A percentile compares a stretch with the other conserved stretches of the same genome.
phyloP scores from a whole-genome alignment of 2,797 vertebrate species.

The Vireo griseus region DNA sequence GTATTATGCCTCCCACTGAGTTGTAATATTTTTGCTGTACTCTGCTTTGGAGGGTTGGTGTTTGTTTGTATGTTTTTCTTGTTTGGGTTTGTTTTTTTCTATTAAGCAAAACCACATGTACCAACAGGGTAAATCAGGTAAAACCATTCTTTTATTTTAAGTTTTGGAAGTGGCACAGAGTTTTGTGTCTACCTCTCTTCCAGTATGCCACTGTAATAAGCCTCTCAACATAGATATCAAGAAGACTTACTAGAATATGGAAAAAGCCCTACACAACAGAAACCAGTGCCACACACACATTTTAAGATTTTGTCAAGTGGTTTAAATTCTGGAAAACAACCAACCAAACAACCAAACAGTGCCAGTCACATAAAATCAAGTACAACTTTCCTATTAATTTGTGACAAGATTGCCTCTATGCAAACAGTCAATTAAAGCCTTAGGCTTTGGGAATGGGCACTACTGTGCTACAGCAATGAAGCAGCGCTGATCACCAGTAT shows the following conservation, averaged over 20 bases:
- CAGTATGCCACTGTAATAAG: not conserved
- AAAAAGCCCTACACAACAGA: not conserved
- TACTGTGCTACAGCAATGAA: not conserved
- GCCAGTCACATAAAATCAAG: not conserved
- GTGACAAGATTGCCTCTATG: not conserved
- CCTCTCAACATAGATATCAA: not conserved
- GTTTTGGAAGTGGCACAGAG: not conserved
- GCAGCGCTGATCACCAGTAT: not conserved
- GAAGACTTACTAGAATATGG: not conserved
- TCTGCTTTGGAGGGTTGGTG: not conserved
- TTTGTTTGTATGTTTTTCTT: not conserved
- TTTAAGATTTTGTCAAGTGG: not conserved
- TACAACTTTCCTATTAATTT: not conserved
- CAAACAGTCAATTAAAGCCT: not conserved
- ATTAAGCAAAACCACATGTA: not conserved
- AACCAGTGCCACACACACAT: not conserved
- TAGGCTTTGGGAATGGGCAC: not conserved
- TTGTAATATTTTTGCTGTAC: not conserved
- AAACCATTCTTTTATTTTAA: not conserved
- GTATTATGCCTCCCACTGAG: constrained; percentile 40
- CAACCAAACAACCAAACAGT: not conserved
- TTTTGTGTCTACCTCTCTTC: not conserved
- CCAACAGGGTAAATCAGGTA: not conserved
- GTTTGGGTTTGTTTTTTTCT: not conserved
- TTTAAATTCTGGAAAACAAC: not conserved